Base-by-base conservation (phyloP, 2,888 invertebrate species). In the Anthrax anthrax region DNA sequence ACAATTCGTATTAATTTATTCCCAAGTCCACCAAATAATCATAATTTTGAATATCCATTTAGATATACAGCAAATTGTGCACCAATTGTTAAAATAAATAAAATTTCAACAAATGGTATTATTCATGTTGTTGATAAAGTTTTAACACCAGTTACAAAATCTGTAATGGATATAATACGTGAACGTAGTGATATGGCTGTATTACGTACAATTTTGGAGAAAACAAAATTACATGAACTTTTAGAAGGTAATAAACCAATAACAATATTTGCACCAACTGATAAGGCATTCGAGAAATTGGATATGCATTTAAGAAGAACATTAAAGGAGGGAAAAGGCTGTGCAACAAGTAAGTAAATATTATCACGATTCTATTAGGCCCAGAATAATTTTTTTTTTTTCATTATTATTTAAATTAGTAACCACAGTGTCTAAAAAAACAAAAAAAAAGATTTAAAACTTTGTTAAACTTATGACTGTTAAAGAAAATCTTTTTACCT, bases 31-130 rank as follows among this genome's bases (percentile, higher is more conserved):
- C 52, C 54, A 43, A 59, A 57, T 51, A 64, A 62, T 47, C 60
- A 61, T 44, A 48, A 62, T 41, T 62, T 63, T 4, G 55, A 58
- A 13, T 57, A 58, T 9, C 61, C 61, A 3, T 63, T 58, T 44
- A 60, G 63, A 12, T 67, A 60, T 51, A 81, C 82, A 8, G 81
- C 78, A 12, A 84, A 84, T 60, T 84, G 84, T 61, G 76, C 76
- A 18, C 72, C 73, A 42, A 64, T 84, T 32, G 70, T 68, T 34
- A 74, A 74, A 49, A 64, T 72, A 27, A 79, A 84, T 60, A 74
- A 77, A 55, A 64, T 75, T 44, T 76, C 81, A 1, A 72, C 73
- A 38, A 79, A 80, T 58, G 82, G 81, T 16, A 72, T 83, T 45
- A 71, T 82, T 14, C 81, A 84, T 58, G 66, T 78, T 1, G 66